Base-by-base conservation (phyloP, 2,113 vertebrate species). In the Heterotis niloticus region DNA sequence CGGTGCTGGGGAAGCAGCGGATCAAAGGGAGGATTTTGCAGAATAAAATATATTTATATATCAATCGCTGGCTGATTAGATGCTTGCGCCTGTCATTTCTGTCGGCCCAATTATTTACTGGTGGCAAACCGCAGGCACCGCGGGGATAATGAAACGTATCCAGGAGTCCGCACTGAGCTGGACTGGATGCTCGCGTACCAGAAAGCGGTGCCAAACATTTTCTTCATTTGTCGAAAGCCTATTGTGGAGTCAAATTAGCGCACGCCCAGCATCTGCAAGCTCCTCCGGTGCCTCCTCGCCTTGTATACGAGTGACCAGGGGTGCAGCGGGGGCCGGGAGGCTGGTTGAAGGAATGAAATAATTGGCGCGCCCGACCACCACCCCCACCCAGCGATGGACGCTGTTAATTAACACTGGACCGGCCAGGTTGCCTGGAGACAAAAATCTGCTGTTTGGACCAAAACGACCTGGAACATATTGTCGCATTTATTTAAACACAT, bases 261-360 rank as follows among this genome's bases (percentile, higher is more conserved):
- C 10, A 64, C 29, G 28, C 1, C 28, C 28, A 5, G 28, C 44
- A 26, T 51, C 56, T 26, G 44, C 71, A 23, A 26, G 71, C 71
- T 74, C 51, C 52, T 59, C 23, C 54, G 18, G 5, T 52, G 51
- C n/a, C 81, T 86, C 82, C 79, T 73, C 87, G 78, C 34, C 84
- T 20, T 65, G n/a, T 29, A 34, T 69, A 69, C 52, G 18, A 44
- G 16, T 29, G 52, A 23, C 51, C 11, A 51, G 18, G 75, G 29
- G 7, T 51, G 5, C 18, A 56, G 13, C 17, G 14, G 44, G 71
- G 62, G 60, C 29, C 44, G 51, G 18, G 51, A 88, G 85, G 81
- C 83, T 81, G 81, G 60, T 78, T 23, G 66, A 4, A 83, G 84
- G 84, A 86, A 68, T 65, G n/a, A 28, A 69, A 88, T 83, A 80